Conservation (phyloP, 2,888 invertebrate genomes). For the Emesis russula region DNA sequence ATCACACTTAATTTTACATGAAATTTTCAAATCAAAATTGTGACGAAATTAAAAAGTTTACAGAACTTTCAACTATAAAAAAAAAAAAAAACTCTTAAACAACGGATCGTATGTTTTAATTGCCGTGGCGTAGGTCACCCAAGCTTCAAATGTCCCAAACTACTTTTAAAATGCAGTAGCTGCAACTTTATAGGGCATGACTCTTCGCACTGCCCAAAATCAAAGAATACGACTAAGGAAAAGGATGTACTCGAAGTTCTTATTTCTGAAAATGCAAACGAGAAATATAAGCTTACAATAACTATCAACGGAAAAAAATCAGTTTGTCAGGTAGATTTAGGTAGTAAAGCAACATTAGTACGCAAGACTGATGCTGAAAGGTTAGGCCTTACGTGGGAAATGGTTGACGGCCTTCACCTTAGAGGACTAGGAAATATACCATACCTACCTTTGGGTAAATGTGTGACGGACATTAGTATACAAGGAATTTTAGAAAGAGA, state of each 20-base stretch:
- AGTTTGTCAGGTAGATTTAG: conserved; percentile 62
- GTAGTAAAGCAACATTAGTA: conserved; percentile 74
- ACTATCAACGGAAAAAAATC: conserved; percentile 37
- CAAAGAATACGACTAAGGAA: no score
- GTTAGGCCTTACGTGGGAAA: conserved; percentile 59
- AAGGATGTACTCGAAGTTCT: neutral
- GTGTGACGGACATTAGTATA: conserved; percentile 53
- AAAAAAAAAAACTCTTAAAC: conserved; percentile 3
- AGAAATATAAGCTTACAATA: neutral
- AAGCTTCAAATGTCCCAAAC: conserved; percentile 45
- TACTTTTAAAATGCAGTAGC: conserved; percentile 38
- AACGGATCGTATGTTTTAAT: conserved; percentile 25
- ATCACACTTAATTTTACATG: no score
- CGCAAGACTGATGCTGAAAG: conserved; percentile 66
- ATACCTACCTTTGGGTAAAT: conserved; percentile 61
- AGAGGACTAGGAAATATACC: conserved; percentile 76
- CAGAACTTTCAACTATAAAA: no score
- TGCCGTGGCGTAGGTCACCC: conserved; percentile 37
- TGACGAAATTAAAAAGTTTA: no score
- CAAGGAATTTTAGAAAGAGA: conserved; percentile 68
- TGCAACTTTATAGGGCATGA: conserved; percentile 39
- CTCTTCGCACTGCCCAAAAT: no score
- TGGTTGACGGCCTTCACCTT: conserved; percentile 50
- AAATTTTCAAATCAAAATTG: no score
- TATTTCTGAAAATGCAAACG: neutral